These are phyloP conservation scores for Leiothrix lutea DNA, from an alignment of 2,113 vertebrate species.

Conservation along the genomic window DNA sequence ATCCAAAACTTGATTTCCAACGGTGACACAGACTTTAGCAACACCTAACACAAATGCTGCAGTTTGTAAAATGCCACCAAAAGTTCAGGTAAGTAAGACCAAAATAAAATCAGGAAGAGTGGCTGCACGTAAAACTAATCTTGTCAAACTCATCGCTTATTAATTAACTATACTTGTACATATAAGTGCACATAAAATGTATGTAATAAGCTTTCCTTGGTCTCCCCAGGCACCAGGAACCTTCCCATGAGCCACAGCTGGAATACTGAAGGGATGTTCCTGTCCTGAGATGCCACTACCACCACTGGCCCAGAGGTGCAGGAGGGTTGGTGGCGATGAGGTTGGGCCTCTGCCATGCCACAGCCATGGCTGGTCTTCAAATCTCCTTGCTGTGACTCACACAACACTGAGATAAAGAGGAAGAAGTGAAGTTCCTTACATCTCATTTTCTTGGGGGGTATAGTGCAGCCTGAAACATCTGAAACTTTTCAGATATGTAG, in stretches of 20 bases:
- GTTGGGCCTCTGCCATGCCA: background rate
- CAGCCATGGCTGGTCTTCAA: background rate
- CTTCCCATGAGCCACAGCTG: background rate
- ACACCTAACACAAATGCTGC: background rate
- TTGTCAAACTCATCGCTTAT: background rate
- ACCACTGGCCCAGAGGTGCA: background rate
- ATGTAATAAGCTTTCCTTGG: background rate
- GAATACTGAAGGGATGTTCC: background rate
- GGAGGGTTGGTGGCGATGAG: background rate
- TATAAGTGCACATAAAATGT: background rate
- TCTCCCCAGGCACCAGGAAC: background rate
- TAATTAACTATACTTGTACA: background rate
- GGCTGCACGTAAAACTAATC: background rate
- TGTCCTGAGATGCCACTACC: background rate
- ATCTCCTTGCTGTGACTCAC: background rate
- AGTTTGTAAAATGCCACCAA: background rate
- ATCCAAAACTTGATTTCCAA: background rate
- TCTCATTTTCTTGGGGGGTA: background rate
- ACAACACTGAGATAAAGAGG: background rate
- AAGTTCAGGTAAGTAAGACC: background rate
- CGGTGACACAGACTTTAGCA: background rate
- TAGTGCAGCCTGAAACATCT: background rate
- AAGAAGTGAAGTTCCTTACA: background rate
- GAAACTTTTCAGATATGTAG: background rate
- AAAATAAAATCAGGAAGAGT: background rate